phyloP scores from a whole-genome alignment of 2,113 vertebrate species.

The Irena cyanogastra region DNA sequence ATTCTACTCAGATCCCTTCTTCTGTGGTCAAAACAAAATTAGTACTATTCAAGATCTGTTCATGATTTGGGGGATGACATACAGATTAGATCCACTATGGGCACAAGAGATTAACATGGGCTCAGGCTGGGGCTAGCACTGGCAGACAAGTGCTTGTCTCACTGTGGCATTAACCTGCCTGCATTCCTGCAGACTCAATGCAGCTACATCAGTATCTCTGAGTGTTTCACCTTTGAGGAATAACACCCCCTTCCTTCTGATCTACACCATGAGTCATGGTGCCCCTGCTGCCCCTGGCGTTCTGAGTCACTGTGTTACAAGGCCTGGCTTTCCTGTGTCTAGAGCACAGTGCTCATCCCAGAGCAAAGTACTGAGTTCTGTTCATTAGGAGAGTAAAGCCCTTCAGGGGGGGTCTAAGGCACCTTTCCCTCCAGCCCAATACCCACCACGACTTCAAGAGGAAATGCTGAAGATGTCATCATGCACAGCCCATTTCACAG shows the following conservation, averaged over 20 bases:
- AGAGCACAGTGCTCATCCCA: neutral
- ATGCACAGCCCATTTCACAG: neutral
- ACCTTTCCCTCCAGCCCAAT: neutral
- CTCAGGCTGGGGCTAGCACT: neutral
- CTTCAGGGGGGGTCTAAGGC: neutral
- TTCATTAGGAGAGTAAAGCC: neutral
- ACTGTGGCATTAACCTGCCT: neutral
- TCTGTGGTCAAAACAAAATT: neutral
- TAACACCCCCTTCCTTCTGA: neutral
- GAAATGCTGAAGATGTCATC: neutral
- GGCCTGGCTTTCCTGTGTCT: neutral
- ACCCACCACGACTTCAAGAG: neutral
- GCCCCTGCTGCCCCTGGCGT: neutral
- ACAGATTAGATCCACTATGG: neutral
- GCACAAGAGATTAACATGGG: neutral
- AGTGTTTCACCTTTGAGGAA: neutral
- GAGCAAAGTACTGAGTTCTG: neutral
- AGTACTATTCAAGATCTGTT: neutral
- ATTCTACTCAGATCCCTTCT: neutral
- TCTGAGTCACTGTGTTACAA: accelerated
- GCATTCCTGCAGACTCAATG: neutral
- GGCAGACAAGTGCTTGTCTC: neutral
- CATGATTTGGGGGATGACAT: neutral
- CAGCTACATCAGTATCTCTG: neutral
- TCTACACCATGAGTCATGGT: neutral